Conservation (phyloP, 2,888 invertebrate genomes). For the Anaspis maculata region DNA sequence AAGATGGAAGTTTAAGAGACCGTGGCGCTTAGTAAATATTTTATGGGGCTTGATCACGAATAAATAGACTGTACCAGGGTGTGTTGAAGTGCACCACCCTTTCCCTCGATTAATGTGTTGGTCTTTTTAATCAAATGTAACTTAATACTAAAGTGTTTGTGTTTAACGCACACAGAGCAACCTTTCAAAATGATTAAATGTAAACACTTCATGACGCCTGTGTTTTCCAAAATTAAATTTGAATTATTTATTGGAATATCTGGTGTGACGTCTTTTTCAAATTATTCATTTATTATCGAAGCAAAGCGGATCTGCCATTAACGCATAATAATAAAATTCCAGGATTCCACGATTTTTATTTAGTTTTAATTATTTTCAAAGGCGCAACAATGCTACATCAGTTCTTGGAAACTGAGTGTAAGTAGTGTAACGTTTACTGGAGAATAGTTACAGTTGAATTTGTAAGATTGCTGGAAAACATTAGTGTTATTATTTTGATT, state of each 20-base stretch:
- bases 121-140: conserved; percentile 43
- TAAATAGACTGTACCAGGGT: conserved; percentile 28
- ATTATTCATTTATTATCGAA: no score
- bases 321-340: no score
- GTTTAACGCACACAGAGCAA: conserved; percentile 33
- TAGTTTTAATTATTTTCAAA: no score
- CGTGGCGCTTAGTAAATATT: conserved; percentile 27
- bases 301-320: conserved; percentile 18
- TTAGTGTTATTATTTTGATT: conserved; percentile 7
- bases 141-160: conserved; percentile 39
- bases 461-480: no score
- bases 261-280: no score
- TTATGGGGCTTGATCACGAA: conserved; percentile 19
- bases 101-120: conserved; percentile 38
- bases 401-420: no score
- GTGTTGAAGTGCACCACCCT: conserved; percentile 29
- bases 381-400: no score
- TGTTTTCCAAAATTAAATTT: conserved; percentile 39
- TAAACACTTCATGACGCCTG: conserved; percentile 36
- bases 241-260: conserved; percentile 38
- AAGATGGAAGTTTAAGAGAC: conserved; percentile 22
- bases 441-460: no score
- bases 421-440: no score
- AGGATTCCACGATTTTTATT: no score
- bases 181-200: conserved; percentile 43